A percentile compares a stretch with the other conserved stretches of the same genome.
phyloP scores from a whole-genome alignment of 2,113 vertebrate genomes.

The Larimichthys polyactis region DNA sequence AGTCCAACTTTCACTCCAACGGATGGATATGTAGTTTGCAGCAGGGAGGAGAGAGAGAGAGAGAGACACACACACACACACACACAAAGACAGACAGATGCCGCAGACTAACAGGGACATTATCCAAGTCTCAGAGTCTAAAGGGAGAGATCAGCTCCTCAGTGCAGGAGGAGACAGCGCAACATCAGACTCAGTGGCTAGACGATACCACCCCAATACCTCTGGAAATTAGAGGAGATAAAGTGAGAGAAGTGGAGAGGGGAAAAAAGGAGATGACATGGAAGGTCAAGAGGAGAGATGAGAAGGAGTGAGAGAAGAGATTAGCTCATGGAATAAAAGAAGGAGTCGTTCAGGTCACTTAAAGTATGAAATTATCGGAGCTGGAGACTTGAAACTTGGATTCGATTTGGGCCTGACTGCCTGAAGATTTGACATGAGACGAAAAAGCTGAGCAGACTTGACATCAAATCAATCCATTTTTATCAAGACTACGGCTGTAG shows the following conservation, averaged over 20 bases:
- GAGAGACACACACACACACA: not conserved
- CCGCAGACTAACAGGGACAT: slow-evolving; percentile 46
- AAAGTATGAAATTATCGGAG: not conserved
- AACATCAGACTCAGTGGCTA: slow-evolving; percentile 43
- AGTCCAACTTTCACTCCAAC: slow-evolving; percentile 20
- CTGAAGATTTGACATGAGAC: not conserved
- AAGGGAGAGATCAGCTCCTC: slow-evolving; percentile 70
- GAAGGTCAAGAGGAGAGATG: slow-evolving; percentile 47
- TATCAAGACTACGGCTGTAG: not conserved
- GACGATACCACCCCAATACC: slow-evolving; percentile 59
- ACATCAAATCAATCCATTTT: slow-evolving; percentile 5
- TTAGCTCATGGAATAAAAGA: not conserved
- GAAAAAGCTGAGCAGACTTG: not conserved
- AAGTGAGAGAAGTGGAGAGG: slow-evolving; percentile 27
- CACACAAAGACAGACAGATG: slow-evolving; percentile 28
- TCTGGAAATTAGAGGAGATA: slow-evolving; percentile 69
- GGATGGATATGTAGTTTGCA: slow-evolving; percentile 45
- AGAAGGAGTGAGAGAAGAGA: slow-evolving; percentile 2
- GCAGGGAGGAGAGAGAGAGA: not conserved
- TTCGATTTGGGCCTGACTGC: not conserved
- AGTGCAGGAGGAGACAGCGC: slow-evolving; percentile 31
- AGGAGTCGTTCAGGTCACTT: not conserved
- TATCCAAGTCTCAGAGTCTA: slow-evolving; percentile 57
- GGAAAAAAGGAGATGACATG: not conserved
- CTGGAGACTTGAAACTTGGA: not conserved